A percentile compares a stretch with the other conserved stretches of the same genome.
These are phyloP conservation scores for Dermolepida albohirtum DNA, from an alignment of 2,888 invertebrate genomes.

Conservation along the genomic window DNA sequence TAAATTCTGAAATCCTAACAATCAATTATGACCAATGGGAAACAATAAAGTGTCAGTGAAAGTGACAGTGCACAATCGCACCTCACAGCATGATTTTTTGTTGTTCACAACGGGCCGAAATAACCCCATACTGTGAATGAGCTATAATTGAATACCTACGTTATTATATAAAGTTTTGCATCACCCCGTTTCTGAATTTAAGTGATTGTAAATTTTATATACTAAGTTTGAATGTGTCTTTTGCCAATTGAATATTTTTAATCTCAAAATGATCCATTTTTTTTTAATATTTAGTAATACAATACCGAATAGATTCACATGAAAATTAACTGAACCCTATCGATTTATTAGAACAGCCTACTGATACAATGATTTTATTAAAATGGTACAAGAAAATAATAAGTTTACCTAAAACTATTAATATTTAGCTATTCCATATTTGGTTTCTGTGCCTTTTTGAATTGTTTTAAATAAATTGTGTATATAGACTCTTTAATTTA, in stretches of 20 bases:
- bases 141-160: constrained; percentile 24
- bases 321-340: no score
- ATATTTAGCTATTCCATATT: no score
- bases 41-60: constrained; percentile 31
- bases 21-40: constrained; percentile 29
- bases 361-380: no score
- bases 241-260: not conserved
- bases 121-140: constrained; percentile 20
- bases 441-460: no score
- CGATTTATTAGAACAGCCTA: no score
- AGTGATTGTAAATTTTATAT: not conserved
- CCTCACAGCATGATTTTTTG: constrained; percentile 25
- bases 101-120: constrained; percentile 26
- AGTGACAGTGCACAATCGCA: constrained; percentile 28
- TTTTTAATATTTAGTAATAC: not conserved
- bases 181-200: not conserved
- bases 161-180: not conserved
- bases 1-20: constrained; percentile 29
- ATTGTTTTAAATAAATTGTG: no score
- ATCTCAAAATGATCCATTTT: not conserved
- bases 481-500: no score
- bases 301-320: no score
- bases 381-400: no score
- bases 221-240: not conserved
- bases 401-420: no score